Percentiles rank a stretch among this genome's conserved stretches.
These are phyloP conservation scores for Proteles cristata DNA, from an alignment of 2,113 vertebrate genomes.

Conservation along the genomic window DNA sequence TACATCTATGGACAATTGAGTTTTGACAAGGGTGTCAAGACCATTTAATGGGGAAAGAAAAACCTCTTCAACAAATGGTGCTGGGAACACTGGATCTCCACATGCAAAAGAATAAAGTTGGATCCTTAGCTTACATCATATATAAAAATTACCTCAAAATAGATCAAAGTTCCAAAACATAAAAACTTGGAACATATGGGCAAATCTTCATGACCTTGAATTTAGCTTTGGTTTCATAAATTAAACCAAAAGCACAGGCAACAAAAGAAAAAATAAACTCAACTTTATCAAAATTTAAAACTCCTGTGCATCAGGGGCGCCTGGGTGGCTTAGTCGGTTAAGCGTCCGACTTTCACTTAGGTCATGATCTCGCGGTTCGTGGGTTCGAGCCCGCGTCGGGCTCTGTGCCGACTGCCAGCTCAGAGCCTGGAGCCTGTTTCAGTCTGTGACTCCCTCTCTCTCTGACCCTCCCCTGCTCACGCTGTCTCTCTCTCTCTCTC, in stretches of 20 bases:
- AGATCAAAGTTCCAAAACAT: not conserved
- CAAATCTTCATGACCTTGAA: not conserved
- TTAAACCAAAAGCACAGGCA: not conserved
- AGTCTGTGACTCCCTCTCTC: too few species aligned
- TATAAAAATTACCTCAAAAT: not conserved
- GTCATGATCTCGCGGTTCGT: too few species aligned
- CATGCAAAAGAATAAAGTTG: not conserved
- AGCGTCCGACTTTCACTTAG: too few species aligned
- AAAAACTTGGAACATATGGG: not conserved
- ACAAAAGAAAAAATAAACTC: not conserved
- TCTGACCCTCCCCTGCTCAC: too few species aligned
- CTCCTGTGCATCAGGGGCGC: not conserved
- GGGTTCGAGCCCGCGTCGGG: too few species aligned
- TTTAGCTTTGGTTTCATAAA: not conserved
- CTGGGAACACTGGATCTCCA: not conserved
- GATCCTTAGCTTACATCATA: not conserved
- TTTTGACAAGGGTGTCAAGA: not conserved
- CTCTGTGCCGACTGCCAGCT: too few species aligned
- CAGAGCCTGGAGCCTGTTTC: too few species aligned
- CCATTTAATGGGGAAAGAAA: not conserved
- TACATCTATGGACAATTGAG: not conserved
- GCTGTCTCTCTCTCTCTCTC: too few species aligned
- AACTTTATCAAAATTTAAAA: not conserved
- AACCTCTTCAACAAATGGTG: not conserved
- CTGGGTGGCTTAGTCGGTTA: too few species aligned